Percentiles rank a stretch among this genome's conserved stretches.
These are phyloP conservation scores for Yasuhikotakia modesta DNA, from an alignment of 2,797 vertebrate species.

Conservation along the genomic window DNA sequence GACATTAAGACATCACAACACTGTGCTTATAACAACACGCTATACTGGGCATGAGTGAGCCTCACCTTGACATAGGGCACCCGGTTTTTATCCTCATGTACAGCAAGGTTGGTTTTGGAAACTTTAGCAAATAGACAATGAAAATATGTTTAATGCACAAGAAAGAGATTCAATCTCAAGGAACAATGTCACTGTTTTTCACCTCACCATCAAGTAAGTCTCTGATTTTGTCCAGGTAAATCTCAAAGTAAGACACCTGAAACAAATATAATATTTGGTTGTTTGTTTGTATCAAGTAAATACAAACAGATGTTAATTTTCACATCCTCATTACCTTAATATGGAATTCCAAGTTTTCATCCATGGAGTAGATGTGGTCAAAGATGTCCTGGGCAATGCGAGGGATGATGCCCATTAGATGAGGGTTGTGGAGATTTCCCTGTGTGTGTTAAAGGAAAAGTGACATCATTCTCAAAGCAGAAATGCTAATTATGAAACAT, in stretches of 20 bases:
- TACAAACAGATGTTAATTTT: not conserved
- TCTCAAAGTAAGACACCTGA: constrained; percentile 96
- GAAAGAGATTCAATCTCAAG: no score
- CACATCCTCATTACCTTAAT: constrained; percentile 83
- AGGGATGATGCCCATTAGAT: constrained; percentile 94
- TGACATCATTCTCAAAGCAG: not conserved
- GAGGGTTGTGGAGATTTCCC: constrained; percentile 89
- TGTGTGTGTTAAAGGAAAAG: constrained; percentile 57
- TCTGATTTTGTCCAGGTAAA: constrained; percentile 95
- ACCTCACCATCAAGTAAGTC: constrained; percentile 89
- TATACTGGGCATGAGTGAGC: not conserved
- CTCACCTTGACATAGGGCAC: constrained; percentile 96
- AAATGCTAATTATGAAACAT: no score
- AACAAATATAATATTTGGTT: no score
- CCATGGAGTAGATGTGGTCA: constrained; percentile 97
- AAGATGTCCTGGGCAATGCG: constrained; percentile 93
- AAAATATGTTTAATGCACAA: not conserved
- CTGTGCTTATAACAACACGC: not conserved
- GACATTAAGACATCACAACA: constrained; percentile 27
- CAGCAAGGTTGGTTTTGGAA: constrained; percentile 94
- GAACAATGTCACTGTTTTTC: no score
- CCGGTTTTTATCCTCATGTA: constrained; percentile 96
- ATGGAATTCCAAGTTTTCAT: constrained; percentile 96
- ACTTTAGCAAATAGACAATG: constrained; percentile 72
- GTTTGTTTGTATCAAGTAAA: not conserved